These are phyloP conservation scores for Oreonectes daqikongensis DNA, from an alignment of 2,797 vertebrate species.

Conservation along the genomic window DNA sequence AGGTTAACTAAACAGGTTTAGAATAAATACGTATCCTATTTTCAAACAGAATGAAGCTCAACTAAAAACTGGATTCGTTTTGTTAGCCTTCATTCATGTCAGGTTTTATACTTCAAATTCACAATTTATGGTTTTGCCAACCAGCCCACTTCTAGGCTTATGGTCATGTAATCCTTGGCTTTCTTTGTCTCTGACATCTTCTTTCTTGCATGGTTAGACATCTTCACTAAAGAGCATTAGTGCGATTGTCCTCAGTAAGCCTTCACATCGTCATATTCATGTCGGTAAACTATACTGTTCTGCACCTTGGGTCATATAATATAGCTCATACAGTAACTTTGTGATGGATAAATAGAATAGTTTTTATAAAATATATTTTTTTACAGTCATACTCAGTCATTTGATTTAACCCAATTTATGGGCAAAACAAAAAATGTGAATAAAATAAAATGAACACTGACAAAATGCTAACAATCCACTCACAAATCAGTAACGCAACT, in stretches of 20 bases:
- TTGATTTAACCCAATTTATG: conserved; percentile 26
- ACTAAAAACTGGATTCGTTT: conserved; percentile 6
- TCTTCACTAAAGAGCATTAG: conserved; percentile 77
- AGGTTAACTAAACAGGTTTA: conserved; percentile 3
- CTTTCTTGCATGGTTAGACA: conserved; percentile 65
- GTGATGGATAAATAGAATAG: conserved; percentile 18
- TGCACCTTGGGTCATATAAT: conserved; percentile 10
- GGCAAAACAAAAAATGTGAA: background rate
- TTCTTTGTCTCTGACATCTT: conserved; percentile 49
- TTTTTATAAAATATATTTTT: conserved; percentile 13
- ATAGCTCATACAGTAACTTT: conserved; percentile 14
- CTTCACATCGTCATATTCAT: conserved; percentile 14
- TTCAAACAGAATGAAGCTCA: conserved; percentile 15
- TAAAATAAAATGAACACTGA: conserved; percentile 16
- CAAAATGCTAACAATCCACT: conserved; percentile 7
- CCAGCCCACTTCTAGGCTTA: conserved; percentile 28
- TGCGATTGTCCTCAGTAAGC: conserved; percentile 78
- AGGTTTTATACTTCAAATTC: conserved; percentile 69
- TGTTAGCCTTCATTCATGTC: conserved; percentile 67
- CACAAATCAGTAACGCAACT: too few species aligned
- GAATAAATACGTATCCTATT: background rate
- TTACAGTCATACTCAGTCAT: background rate
- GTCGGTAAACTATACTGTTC: conserved; percentile 20
- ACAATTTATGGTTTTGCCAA: conserved; percentile 60
- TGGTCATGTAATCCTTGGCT: conserved; percentile 13